phyloP scores from a whole-genome alignment of 2,797 vertebrate species.

The Cossypha heuglini region DNA sequence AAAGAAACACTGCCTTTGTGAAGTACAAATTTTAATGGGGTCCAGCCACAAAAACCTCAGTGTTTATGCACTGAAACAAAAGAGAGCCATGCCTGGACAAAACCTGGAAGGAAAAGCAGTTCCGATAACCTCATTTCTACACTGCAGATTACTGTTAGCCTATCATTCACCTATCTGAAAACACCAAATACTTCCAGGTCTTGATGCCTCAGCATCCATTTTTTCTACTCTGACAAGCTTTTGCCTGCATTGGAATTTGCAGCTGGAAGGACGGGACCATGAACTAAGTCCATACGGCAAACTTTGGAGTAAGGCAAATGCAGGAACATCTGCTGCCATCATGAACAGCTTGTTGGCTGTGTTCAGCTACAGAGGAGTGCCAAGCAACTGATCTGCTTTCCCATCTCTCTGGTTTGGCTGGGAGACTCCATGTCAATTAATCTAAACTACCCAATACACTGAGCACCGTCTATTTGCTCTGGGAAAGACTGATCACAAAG shows the following conservation, averaged over 20 bases:
- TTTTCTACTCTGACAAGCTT: background rate
- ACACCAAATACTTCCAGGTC: background rate
- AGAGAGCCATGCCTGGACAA: background rate
- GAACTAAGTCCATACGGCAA: background rate
- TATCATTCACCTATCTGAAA: background rate
- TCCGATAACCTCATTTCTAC: fast-evolving
- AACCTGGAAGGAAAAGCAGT: background rate
- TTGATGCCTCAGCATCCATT: background rate
- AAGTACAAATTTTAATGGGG: background rate
- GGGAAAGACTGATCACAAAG: background rate
- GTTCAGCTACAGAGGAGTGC: background rate
- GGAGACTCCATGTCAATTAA: background rate
- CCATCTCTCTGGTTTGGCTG: background rate
- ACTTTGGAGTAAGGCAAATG: background rate
- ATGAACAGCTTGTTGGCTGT: background rate
- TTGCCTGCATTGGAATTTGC: slow-evolving; percentile 26
- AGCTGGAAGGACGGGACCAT: background rate
- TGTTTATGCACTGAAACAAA: background rate
- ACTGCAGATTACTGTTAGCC: background rate
- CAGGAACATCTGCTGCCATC: background rate
- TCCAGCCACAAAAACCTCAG: background rate
- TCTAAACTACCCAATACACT: background rate
- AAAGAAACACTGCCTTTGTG: background rate
- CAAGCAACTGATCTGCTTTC: slow-evolving; percentile 4
- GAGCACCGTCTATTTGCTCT: background rate